A percentile compares a stretch with the other conserved stretches of the same genome.
Evolutionary conservation across 1,140 invertebrate genomes (phyloP).

Genomic region (Pentalonia nigronervosa): DNA sequence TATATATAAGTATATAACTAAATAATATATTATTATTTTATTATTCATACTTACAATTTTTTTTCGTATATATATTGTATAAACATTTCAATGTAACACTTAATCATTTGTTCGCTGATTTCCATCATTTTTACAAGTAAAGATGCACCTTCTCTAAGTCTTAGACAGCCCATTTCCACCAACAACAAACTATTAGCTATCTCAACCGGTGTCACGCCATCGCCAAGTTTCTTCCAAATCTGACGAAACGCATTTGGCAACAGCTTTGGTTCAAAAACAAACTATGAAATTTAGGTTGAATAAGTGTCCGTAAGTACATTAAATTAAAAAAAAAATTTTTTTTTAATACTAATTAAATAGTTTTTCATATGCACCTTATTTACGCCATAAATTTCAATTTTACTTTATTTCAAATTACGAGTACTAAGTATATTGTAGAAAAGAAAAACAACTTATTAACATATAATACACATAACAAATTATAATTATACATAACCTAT

Average conservation of each 20-base stretch:
- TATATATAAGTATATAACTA: background rate
- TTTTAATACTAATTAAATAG: background rate
- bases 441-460: too few species aligned
- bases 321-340: background rate
- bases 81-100: slow-evolving; percentile 43
- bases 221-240: slow-evolving; percentile 38
- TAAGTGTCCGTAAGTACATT: background rate
- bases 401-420: too few species aligned
- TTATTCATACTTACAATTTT: slow-evolving; percentile 28
- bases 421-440: too few species aligned
- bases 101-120: background rate
- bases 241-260: slow-evolving; percentile 1
- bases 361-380: too few species aligned
- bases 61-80: background rate
- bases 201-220: background rate
- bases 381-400: too few species aligned
- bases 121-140: background rate
- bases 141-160: background rate
- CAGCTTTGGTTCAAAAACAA: slow-evolving; percentile 26
- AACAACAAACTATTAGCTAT: slow-evolving; percentile 37
- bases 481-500: too few species aligned
- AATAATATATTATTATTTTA: background rate
- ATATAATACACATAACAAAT: too few species aligned
- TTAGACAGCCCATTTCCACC: slow-evolving; percentile 27
- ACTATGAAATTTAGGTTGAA: background rate